Conservation (phyloP, 2,113 vertebrate species). For the Lamprologus speciosus region DNA sequence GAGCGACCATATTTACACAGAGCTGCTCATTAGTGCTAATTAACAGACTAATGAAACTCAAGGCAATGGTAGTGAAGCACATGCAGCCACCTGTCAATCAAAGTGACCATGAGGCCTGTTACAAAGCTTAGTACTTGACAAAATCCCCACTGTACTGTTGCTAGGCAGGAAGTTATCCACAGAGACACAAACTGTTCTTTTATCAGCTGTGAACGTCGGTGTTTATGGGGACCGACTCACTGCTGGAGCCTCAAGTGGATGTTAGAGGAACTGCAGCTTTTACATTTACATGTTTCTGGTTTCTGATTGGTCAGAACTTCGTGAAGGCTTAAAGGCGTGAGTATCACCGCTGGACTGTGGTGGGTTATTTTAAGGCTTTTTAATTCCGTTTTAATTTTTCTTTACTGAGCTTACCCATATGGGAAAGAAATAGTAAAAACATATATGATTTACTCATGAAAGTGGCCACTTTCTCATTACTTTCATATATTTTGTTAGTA, state of each 20-base stretch:
- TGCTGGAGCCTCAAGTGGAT: neutral
- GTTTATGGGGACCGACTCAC: accelerated
- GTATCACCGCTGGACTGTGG: accelerated
- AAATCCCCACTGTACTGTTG: neutral
- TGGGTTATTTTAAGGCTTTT: neutral
- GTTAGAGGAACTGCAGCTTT: neutral
- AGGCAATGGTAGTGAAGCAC: neutral
- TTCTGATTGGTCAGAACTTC: neutral
- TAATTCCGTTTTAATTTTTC: accelerated
- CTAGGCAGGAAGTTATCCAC: neutral
- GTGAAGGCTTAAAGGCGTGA: accelerated
- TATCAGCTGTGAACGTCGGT: neutral
- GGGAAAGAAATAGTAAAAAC: too few relatives aligned
- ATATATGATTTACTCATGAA: too few relatives aligned
- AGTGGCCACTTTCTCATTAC: too few relatives aligned
- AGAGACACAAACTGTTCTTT: neutral
- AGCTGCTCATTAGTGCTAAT: neutral
- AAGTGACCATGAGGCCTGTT: neutral
- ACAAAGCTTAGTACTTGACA: neutral
- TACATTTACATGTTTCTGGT: neutral
- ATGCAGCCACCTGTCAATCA: neutral
- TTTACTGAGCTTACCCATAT: too few relatives aligned
- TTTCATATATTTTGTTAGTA: too few relatives aligned
- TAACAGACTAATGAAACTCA: neutral
- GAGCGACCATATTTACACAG: accelerated